Conservation (phyloP, 2,113 vertebrate genomes). For the Dunckerocampus dactyliophorus region DNA sequence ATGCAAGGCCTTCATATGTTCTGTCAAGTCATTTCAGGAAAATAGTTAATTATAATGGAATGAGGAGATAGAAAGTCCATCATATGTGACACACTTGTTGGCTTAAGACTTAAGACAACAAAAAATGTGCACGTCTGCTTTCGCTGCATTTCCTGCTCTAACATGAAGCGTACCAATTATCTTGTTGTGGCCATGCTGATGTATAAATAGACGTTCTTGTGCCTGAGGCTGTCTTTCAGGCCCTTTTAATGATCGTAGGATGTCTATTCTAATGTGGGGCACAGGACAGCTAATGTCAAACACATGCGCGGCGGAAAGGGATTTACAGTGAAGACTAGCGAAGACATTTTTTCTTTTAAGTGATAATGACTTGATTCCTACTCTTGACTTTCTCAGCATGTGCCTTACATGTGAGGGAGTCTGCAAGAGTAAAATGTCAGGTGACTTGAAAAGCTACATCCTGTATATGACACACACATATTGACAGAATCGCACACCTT, state of each 20-base stretch:
- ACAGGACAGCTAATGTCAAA: slow-evolving; percentile 60
- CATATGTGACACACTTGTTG: too few species aligned
- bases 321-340: slow-evolving; percentile 37
- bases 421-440: slow-evolving; percentile 44
- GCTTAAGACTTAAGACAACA: background rate
- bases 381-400: slow-evolving; percentile 33
- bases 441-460: slow-evolving; percentile 34
- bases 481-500: background rate
- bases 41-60: too few species aligned
- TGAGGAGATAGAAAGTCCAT: too few species aligned
- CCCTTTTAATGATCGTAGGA: slow-evolving; percentile 36
- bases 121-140: background rate
- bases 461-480: background rate
- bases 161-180: slow-evolving; percentile 53
- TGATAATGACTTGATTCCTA: slow-evolving; percentile 56
- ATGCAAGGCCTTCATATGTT: too few species aligned
- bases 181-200: slow-evolving; percentile 32
- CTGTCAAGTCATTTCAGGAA: too few species aligned
- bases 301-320: slow-evolving; percentile 55
- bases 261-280: slow-evolving; percentile 52
- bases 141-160: slow-evolving; percentile 14
- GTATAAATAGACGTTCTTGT: slow-evolving; percentile 59
- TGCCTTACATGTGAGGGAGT: slow-evolving; percentile 37
- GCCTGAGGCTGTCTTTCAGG: slow-evolving; percentile 37
- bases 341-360: slow-evolving; percentile 51